Base-by-base conservation (phyloP, 1,140 invertebrate species). In the Dreissena rostriformis region DNA sequence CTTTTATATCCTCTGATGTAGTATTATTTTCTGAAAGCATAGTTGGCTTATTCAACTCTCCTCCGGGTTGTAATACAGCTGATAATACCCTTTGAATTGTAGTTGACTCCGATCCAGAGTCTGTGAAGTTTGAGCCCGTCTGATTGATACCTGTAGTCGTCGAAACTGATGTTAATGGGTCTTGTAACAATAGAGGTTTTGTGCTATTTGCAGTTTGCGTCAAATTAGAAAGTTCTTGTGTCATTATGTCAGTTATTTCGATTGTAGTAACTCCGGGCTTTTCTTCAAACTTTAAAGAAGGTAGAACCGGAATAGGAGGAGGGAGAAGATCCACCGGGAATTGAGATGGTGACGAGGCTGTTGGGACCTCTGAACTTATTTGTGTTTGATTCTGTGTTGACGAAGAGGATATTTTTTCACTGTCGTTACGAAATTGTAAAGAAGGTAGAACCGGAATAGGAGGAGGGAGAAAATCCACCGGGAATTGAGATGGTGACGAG, bases 381-480 rank as follows among this genome's bases (percentile, higher is more conserved):
- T 39, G 1, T 71, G 68, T 28, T 19, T 71, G 26, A 71, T 39
- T 19, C 0, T 28, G 29, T 61, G 57, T 4, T 61, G 57, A 6
- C 28, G 68, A 51, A 29, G 52, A n/a, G 2, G 77, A 22, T 29
- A 66, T 68, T 28, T 19, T 39, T 52, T 28, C 51, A 61, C 61
- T 66, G 12, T 52, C 10, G 66, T 65, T 29, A 14, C 24, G 10
- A 22, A 79, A 67, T 68, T 53, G 19, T 39, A 68, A 17, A 1
- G 49, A 68, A 22, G 77, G 67, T 12, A 4, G 55, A 28, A 70
- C 77, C 4, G 57, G 57, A n/a, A 61, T 11, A 10, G 77, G 77
- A 19, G 67, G 77, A 29, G 66, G 66, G 28, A 66, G 77, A 6
- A 79, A 7, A 49, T 79, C 65, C 15, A 79, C 29, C 15, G 75